Conservation (phyloP, 2,797 vertebrate species). For the Streptopelia turtur region DNA sequence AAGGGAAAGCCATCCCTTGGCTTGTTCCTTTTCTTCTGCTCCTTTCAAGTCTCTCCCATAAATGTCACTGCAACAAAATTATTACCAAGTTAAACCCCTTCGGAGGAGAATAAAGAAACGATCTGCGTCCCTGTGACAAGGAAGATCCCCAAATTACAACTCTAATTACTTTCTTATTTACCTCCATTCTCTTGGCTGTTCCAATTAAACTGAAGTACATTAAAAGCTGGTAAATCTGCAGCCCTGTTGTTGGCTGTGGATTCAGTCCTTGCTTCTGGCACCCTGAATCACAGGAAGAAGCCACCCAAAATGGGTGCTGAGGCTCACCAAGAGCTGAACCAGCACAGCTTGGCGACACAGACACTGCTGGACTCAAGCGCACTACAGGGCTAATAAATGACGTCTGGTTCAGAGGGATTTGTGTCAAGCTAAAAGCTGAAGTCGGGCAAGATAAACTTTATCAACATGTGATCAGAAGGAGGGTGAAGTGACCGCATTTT, state of each 20-base stretch:
- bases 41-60: slow-evolving; percentile 53
- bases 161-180: slow-evolving; percentile 74
- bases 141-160: slow-evolving; percentile 62
- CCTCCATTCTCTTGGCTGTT: slow-evolving; percentile 28
- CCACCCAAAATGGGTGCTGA: neutral
- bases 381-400: neutral
- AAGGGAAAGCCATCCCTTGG: neutral
- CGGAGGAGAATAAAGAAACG: slow-evolving; percentile 66
- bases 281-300: neutral
- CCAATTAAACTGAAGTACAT: slow-evolving; percentile 48
- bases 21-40: slow-evolving; percentile 40
- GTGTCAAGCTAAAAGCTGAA: slow-evolving; percentile 13
- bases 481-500: neutral
- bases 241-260: neutral
- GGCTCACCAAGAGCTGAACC: neutral
- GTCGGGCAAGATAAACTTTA: slow-evolving; percentile 40
- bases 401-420: slow-evolving; percentile 13
- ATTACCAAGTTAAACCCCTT: slow-evolving; percentile 29
- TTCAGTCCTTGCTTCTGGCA: neutral
- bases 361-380: neutral
- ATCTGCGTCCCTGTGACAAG: slow-evolving; percentile 19
- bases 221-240: slow-evolving; percentile 53
- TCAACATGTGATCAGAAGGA: slow-evolving; percentile 66
- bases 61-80: slow-evolving; percentile 5
- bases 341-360: neutral